Evolutionary conservation across 2,888 invertebrate species (phyloP), one percentile per base, ranked within the genome.

Genomic region (Tribolium freemani): DNA sequence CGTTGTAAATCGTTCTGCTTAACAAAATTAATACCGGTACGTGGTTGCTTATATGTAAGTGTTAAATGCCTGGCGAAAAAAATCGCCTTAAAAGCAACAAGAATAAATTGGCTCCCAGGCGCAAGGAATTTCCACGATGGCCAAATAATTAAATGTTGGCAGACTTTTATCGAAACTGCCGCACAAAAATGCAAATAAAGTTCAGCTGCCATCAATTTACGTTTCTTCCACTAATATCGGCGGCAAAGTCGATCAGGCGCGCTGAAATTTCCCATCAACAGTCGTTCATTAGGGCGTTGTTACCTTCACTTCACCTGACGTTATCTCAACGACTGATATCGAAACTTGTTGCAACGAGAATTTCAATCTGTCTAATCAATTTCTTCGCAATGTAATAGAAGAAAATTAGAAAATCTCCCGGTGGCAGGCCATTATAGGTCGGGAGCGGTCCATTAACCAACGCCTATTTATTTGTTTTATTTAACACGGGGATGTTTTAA

Each of bases 401-500:
- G 69, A 16, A 61, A 54, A 68, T 68, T 68, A 57, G 57, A 68
- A 57, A 68, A 68, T 57, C 68, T 66, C 53, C 61, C 53, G 70
- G 63, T 70, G 70, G 58, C 61, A 60, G 21, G 60, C 48, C 46
- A 57, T 63, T 68, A 44, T 57, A 13, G 56, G 30, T 31, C 31
- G 30, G 21, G 56, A 48, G 44, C 51, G 71, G 30, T 48, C 11
- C 57, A 57, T 84, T 81, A 83, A 82, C 80, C 80, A 80, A 76
- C 56, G 46, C 76, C 78, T 76, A 75, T 78, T 77, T 72, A 77
- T 79, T 76, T 72, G 76, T 71, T 82, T 80, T 80, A 78, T 83
- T 82, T 78, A 80, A 76, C 72, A 71, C 78, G 76, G 85, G 85
- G 85, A 84, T 85, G 84, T 83, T 85, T 85, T 84, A 85, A 85